Conservation (phyloP, 2,113 vertebrate genomes). For the Phalacrocorax carbo region DNA sequence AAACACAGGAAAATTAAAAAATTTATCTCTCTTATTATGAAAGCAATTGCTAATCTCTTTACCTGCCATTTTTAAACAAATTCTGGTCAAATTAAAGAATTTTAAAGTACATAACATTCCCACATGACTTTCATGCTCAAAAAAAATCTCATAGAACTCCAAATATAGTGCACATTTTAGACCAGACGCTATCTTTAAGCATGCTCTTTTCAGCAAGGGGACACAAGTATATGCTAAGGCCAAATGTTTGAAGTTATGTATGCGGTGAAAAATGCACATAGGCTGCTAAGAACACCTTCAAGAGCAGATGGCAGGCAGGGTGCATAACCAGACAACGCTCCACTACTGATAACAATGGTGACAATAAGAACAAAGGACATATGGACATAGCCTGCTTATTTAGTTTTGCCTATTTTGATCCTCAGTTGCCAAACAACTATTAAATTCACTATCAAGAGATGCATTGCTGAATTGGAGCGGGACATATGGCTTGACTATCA, state of each 20-base stretch:
- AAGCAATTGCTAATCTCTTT: neutral
- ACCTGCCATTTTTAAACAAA: neutral
- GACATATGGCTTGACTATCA: neutral
- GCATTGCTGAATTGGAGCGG: neutral
- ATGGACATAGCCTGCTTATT: neutral
- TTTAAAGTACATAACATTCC: neutral
- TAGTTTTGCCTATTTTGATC: rapidly evolving
- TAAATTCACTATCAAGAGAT: neutral
- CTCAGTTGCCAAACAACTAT: neutral
- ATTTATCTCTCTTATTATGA: neutral
- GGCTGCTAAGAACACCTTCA: neutral
- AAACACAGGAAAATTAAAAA: neutral
- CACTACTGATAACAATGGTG: neutral
- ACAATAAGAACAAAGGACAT: neutral
- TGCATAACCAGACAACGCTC: too few relatives aligned
- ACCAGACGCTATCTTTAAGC: neutral
- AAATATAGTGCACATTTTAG: neutral
- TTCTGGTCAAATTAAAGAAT: neutral
- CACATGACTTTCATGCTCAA: neutral
- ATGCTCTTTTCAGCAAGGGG: neutral
- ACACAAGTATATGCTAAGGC: neutral
- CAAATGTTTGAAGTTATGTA: neutral
- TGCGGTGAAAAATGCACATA: neutral
- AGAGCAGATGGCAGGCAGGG: neutral
- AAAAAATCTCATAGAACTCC: neutral